Evolutionary conservation across 2,113 vertebrate species (phyloP).

Genomic region (Zapus hudsonius): DNA sequence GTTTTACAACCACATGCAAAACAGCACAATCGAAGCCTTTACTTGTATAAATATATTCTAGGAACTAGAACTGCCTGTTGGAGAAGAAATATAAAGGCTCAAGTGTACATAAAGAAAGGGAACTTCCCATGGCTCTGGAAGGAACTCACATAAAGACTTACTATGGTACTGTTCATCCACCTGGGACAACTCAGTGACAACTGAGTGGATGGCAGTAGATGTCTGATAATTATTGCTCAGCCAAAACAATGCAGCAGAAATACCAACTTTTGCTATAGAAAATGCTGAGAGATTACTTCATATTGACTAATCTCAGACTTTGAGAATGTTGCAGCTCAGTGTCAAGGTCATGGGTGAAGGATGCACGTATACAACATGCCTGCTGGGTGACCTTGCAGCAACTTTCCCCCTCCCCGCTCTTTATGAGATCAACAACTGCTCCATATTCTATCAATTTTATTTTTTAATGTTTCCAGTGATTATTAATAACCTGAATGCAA

Average conservation of each 20-base stretch:
- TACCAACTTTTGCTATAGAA: neutral
- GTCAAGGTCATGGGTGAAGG: conserved; percentile 25
- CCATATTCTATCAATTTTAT: neutral
- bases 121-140: neutral
- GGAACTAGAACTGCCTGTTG: neutral
- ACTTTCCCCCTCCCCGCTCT: neutral
- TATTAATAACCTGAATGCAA: conserved; percentile 45
- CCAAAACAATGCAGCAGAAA: neutral
- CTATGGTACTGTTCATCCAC: neutral
- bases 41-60: neutral
- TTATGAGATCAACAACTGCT: conserved; percentile 40
- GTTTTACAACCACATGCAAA: neutral
- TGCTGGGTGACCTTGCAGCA: neutral
- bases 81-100: neutral
- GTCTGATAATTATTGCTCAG: neutral
- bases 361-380: neutral
- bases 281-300: neutral
- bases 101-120: neutral
- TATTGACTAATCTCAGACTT: neutral
- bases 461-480: conserved; percentile 64
- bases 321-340: neutral
- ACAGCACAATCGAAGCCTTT: neutral
- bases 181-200: neutral
- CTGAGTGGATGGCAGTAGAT: neutral
- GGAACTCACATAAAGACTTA: neutral